A percentile compares a stretch with the other conserved stretches of the same genome.
Evolutionary conservation across 2,888 invertebrate species (phyloP).

Genomic region (Lumbricus terrestris): DNA sequence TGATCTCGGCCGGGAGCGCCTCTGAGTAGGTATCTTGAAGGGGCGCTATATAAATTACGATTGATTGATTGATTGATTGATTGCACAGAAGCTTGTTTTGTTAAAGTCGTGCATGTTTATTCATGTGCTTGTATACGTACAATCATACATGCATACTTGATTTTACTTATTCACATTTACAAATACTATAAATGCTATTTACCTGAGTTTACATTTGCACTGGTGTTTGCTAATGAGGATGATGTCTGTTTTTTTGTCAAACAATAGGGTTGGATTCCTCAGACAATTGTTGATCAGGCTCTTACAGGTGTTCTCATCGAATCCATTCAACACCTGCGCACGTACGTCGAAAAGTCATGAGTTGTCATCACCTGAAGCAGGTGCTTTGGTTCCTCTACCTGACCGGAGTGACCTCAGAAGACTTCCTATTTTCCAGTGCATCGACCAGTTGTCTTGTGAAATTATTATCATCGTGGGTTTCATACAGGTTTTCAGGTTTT

Average conservation of each 20-base stretch:
- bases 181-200: background rate
- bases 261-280: constrained; percentile 38
- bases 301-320: constrained; percentile 33
- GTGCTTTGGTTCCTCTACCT: background rate
- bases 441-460: background rate
- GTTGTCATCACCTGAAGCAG: background rate
- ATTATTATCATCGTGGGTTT: background rate
- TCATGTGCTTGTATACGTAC: too few species aligned
- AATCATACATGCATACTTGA: too few species aligned
- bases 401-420: background rate
- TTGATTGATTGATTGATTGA: too few species aligned
- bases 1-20: too few species aligned
- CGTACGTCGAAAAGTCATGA: background rate
- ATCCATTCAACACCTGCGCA: constrained; percentile 26
- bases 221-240: background rate
- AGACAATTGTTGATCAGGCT: constrained; percentile 35
- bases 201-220: background rate
- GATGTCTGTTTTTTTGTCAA: background rate
- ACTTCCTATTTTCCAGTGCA: background rate
- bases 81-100: too few species aligned
- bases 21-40: too few species aligned
- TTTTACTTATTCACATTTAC: background rate
- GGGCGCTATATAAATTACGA: too few species aligned
- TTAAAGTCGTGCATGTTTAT: too few species aligned
- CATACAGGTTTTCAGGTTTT: background rate